phyloP scores from a whole-genome alignment of 2,113 vertebrate species.

The Shinisaurus crocodilurus region DNA sequence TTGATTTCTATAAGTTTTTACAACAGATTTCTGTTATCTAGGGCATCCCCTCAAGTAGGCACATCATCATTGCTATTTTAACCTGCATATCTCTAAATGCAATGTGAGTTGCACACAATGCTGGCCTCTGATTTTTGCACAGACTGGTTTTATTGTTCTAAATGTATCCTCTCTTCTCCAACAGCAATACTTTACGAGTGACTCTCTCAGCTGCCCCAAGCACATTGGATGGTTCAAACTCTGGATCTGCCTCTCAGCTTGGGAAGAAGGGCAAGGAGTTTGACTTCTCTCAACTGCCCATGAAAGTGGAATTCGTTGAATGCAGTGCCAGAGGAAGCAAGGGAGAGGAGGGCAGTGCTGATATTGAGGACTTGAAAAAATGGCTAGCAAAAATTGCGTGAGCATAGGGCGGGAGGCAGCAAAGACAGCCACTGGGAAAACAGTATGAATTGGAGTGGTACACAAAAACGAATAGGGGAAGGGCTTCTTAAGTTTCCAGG shows the following conservation, averaged over 20 bases:
- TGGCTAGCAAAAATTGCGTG: constrained; percentile 86
- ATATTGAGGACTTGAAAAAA: constrained; percentile 84
- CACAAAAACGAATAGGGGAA: neutral
- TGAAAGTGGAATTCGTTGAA: constrained; percentile 94
- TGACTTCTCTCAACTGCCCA: constrained; percentile 91
- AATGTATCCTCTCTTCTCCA: constrained; percentile 33
- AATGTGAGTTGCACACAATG: neutral
- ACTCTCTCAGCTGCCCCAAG: constrained; percentile 91
- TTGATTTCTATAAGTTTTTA: neutral
- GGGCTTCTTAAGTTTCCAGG: neutral
- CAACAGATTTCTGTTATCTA: neutral
- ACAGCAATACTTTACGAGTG: constrained; percentile 92
- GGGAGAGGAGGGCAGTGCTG: constrained; percentile 80
- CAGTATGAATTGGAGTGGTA: constrained; percentile 21
- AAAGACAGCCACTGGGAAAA: neutral
- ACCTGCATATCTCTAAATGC: neutral
- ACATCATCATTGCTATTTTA: neutral
- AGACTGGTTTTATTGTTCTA: neutral
- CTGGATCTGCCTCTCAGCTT: constrained; percentile 78
- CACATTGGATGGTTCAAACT: constrained; percentile 86
- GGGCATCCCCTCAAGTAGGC: neutral
- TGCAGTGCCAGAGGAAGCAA: constrained; percentile 88
- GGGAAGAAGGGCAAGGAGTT: constrained; percentile 96
- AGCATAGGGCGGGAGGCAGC: neutral
- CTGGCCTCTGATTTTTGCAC: neutral